Conservation (phyloP, 2,888 invertebrate species). For the Zaprionus obscuricornis region DNA sequence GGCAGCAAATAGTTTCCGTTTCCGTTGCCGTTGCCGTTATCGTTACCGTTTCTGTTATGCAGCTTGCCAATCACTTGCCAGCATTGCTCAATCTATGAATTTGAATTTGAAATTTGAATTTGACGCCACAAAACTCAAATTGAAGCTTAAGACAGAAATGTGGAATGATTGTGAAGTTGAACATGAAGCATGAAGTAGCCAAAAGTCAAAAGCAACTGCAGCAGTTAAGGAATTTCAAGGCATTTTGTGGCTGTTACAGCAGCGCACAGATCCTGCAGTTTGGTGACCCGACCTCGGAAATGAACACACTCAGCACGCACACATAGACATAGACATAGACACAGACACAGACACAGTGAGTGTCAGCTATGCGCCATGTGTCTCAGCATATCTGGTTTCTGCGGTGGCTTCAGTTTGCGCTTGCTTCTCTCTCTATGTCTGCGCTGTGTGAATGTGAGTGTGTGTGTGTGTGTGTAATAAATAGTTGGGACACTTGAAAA, state of each 20-base stretch:
- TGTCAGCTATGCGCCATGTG: slow-evolving; percentile 31
- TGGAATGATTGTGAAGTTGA: no score
- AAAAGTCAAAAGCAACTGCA: slow-evolving; percentile 25
- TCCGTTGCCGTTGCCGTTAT: slow-evolving; percentile 26
- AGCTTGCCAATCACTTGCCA: slow-evolving; percentile 55
- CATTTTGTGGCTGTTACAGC: slow-evolving; percentile 30
- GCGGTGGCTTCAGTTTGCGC: slow-evolving; percentile 40
- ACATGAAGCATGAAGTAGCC: no score
- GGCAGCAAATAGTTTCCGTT: slow-evolving; percentile 77
- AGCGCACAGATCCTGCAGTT: slow-evolving; percentile 20
- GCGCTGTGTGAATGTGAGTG: no score
- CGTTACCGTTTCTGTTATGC: not conserved
- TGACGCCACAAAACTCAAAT: slow-evolving; percentile 39
- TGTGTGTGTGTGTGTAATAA: slow-evolving; percentile 24
- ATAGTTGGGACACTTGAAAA: slow-evolving; percentile 18
- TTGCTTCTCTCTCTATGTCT: no score
- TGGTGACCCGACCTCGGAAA: slow-evolving; percentile 60
- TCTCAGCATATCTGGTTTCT: slow-evolving; percentile 50
- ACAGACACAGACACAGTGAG: not conserved
- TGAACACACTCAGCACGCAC: slow-evolving; percentile 56
- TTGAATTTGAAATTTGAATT: slow-evolving; percentile 30
- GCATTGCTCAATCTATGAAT: slow-evolving; percentile 48
- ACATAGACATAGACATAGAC: not conserved
- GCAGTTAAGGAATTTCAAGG: slow-evolving; percentile 49
- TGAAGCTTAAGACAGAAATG: not conserved